A percentile compares a stretch with the other conserved stretches of the same genome.
Conservation (phyloP, 2,888 invertebrate species). For the Tipula unca region DNA sequence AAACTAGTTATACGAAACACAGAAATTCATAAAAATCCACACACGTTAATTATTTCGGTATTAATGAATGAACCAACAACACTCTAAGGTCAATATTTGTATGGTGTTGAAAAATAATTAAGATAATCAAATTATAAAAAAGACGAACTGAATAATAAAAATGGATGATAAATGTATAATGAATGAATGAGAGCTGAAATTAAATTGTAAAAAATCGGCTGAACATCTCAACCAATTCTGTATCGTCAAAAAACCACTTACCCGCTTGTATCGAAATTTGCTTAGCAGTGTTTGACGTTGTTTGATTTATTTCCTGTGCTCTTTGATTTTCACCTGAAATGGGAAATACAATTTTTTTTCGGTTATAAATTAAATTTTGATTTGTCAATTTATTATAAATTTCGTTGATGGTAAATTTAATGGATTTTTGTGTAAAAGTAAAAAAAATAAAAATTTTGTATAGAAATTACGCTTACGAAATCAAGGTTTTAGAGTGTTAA, state of each 20-base stretch:
- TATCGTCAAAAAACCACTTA: neutral
- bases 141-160: neutral
- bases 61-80: neutral
- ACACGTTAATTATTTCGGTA: neutral
- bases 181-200: neutral
- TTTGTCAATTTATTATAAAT: neutral
- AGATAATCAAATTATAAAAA: neutral
- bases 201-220: neutral
- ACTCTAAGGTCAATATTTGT: neutral
- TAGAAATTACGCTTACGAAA: too few relatives aligned
- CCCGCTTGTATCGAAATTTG: neutral
- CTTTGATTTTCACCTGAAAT: neutral
- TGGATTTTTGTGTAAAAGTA: neutral
- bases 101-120: neutral
- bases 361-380: neutral
- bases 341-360: neutral
- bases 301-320: neutral
- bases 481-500: too few relatives aligned
- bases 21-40: neutral
- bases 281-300: neutral
- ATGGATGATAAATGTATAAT: neutral
- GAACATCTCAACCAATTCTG: neutral
- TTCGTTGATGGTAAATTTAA: neutral
- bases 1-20: neutral
- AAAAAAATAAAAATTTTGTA: neutral